Base-by-base conservation (phyloP, 2,888 invertebrate species). In the Limnephilus marmoratus region DNA sequence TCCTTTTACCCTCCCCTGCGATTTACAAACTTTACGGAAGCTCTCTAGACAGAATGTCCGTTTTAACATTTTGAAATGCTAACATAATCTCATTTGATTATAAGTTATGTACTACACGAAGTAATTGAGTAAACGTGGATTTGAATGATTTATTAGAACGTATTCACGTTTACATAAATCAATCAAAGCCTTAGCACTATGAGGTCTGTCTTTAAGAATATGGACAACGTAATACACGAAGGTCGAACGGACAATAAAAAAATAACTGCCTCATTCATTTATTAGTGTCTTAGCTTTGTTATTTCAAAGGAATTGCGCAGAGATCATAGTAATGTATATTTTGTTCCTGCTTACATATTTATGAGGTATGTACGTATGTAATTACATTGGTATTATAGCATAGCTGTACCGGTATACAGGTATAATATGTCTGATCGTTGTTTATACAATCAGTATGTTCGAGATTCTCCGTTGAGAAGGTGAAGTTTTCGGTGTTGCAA, bases 391-490 rank as follows among this genome's bases (percentile, higher is more conserved):
- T 68, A 68, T 24, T 68, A 24, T 68, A 68, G n/a, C 68, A 68
- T 68, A 68, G 24, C 68, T 68, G 68, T 68, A 68, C 68, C 24
- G 68, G 9, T 68, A 18, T 18, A 9, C 24, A n/a, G n/a, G 68
- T 68, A 68, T 68, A 68, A 68, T 68, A n/a, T 7, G 9, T 68
- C 24, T 68, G 68, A 68, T 68, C n/a, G 68, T 68, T 68, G 68
- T 68, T 68, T 68, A 9, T 68, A 68, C 68, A 68, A n/a, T 24
- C 68, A 68, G 68, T 68, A 24, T 49, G 41, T 86, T 86, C 45
- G 86, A 86, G 86, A 45, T 86, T 37, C 34, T 83, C 18, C 86
- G n/a, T 45, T 86, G 86, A 45, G 41, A 86, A n/a, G 86, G 86
- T 45, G 86, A 45, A 24, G 45, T 45, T 45, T 86, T n/a, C 15